Evolutionary conservation across 92 coral and sea anemone genomes (phyloP).

Genomic region (Porites lobata): DNA sequence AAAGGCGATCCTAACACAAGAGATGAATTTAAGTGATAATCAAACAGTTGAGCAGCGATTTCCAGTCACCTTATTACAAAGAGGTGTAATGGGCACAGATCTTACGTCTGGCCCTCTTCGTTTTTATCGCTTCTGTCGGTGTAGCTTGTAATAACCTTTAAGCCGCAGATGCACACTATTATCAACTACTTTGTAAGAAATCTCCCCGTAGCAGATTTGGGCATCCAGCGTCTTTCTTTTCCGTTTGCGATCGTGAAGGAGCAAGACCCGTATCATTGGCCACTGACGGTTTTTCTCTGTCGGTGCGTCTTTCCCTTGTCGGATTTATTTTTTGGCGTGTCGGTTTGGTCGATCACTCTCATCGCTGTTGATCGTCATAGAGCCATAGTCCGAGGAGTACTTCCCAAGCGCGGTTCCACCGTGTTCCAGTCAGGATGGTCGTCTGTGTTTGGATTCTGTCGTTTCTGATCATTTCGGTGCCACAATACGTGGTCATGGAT

Average conservation of each 20-base stretch:
- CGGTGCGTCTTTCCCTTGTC: slow-evolving; percentile 60
- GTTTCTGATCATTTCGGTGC: slow-evolving; percentile 64
- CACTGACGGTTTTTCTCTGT: slow-evolving; percentile 73
- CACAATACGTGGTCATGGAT: slow-evolving; percentile 66
- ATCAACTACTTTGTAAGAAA: slow-evolving; percentile 74
- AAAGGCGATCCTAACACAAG: neutral
- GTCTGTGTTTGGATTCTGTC: slow-evolving; percentile 67
- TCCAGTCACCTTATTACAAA: neutral
- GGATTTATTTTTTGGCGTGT: slow-evolving; percentile 75
- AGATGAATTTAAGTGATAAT: neutral
- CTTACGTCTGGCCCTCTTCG: slow-evolving; percentile 54
- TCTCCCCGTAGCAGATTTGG: slow-evolving; percentile 82
- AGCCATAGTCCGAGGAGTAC: slow-evolving; percentile 64
- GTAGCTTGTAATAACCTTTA: slow-evolving; percentile 66
- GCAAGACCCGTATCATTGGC: slow-evolving; percentile 70
- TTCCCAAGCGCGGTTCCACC: slow-evolving; percentile 40
- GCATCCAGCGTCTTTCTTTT: slow-evolving; percentile 69
- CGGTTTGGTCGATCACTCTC: slow-evolving; percentile 84
- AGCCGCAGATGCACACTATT: slow-evolving; percentile 69
- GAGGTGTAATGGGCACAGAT: slow-evolving; percentile 13
- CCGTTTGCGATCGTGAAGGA: slow-evolving; percentile 79
- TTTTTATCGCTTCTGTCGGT: slow-evolving; percentile 66
- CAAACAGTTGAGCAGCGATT: neutral
- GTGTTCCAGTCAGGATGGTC: slow-evolving; percentile 64
- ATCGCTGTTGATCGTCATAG: slow-evolving; percentile 84